phyloP scores from a whole-genome alignment of 1,140 invertebrate species.

The Bombus pyrosoma region DNA sequence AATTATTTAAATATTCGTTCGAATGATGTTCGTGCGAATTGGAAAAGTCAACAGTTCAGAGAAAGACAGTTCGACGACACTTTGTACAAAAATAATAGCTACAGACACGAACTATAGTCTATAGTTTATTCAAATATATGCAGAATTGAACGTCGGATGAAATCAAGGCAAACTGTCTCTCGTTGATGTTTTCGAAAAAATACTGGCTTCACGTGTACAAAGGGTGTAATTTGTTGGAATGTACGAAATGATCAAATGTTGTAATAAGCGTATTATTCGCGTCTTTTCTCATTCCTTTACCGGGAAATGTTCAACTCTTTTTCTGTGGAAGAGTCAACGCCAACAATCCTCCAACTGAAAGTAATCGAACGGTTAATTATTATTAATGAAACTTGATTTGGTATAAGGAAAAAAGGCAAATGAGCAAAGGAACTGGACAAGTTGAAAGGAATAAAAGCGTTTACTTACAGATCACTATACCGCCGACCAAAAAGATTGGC shows the following conservation, averaged over 20 bases:
- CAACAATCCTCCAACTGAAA: constrained; percentile 57
- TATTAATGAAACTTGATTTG: too few species aligned
- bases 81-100: too few species aligned
- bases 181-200: neutral
- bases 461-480: constrained; percentile 77
- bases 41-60: neutral
- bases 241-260: constrained; percentile 7
- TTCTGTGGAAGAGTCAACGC: constrained; percentile 48
- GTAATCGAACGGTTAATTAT: neutral
- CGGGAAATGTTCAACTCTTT: constrained; percentile 38
- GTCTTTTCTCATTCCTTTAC: neutral
- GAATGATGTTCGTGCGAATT: neutral
- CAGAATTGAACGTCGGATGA: too few species aligned
- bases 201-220: neutral
- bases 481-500: constrained; percentile 82
- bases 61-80: neutral
- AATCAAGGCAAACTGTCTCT: neutral
- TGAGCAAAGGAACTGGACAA: neutral
- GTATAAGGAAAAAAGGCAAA: neutral
- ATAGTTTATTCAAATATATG: too few species aligned
- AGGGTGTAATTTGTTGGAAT: neutral
- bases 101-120: too few species aligned
- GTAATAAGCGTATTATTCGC: constrained; percentile 17
- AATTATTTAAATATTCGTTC: neutral
- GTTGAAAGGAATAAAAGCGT: neutral